Conservation (phyloP, 2,113 vertebrate species). For the Sitta europaea region DNA sequence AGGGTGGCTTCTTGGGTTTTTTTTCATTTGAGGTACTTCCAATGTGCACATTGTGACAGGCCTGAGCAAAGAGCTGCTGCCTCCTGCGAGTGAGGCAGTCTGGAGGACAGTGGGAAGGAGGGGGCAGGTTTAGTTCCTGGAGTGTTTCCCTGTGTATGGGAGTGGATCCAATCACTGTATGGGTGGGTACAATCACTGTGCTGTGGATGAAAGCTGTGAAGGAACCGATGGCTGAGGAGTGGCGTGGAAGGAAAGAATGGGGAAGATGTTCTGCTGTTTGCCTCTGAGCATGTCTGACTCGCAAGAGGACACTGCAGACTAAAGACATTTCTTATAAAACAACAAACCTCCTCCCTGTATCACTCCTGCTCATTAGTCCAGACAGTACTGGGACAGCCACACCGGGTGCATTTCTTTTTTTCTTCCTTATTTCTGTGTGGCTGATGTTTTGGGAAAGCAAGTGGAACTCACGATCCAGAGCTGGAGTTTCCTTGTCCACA, state of each 20-base stretch:
- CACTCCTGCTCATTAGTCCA: conserved; percentile 45
- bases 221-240: neutral
- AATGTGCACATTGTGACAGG: conserved; percentile 25
- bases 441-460: conserved; percentile 3
- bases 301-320: conserved; percentile 29
- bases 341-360: conserved; percentile 56
- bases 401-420: conserved; percentile 46
- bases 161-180: too few relatives aligned
- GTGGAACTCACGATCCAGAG: conserved; percentile 40
- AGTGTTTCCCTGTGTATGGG: neutral
- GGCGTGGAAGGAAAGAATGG: neutral
- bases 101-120: neutral
- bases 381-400: conserved; percentile 26
- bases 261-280: neutral
- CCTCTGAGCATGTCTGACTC: conserved; percentile 39
- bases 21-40: conserved; percentile 34
- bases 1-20: neutral
- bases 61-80: conserved; percentile 67
- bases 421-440: conserved; percentile 49
- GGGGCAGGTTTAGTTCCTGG: neutral
- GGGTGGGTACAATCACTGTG: conserved; percentile 14
- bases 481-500: neutral
- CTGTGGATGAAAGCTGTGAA: conserved; percentile 9
- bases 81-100: neutral
- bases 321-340: conserved; percentile 44